These are phyloP conservation scores for Halcyon badia DNA, from an alignment of 2,797 vertebrate species.

Conservation along the genomic window DNA sequence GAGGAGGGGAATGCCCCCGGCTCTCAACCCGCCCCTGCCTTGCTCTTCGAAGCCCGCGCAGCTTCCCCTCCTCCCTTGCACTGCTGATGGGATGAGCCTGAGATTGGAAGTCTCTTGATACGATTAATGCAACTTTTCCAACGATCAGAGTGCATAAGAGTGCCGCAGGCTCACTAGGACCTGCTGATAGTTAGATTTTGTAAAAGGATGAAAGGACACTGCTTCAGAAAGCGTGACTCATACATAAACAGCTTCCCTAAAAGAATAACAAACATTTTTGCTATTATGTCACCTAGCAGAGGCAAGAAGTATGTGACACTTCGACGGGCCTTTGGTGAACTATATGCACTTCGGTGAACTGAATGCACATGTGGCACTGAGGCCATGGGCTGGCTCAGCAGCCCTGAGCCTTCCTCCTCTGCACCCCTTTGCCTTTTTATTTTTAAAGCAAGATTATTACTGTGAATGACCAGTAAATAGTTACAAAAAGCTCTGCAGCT, in stretches of 20 bases:
- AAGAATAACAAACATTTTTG: not conserved
- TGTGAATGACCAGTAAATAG: not conserved
- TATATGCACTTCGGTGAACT: not conserved
- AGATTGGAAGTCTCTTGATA: not conserved
- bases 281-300: not conserved
- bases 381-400: not conserved
- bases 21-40: not conserved
- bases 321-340: not conserved
- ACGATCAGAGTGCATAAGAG: not conserved
- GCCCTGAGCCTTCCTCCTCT: not conserved
- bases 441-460: not conserved
- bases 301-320: not conserved
- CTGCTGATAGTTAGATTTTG: not conserved
- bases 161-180: not conserved
- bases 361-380: not conserved
- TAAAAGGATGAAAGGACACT: not conserved
- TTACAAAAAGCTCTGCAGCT: not conserved
- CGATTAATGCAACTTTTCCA: not conserved
- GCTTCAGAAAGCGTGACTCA: slow-evolving; percentile 36
- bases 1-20: not conserved
- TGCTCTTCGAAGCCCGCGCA: too few species aligned
- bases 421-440: not conserved
- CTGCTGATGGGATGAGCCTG: fast-evolving
- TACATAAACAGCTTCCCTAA: not conserved
- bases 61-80: not conserved